A percentile compares a stretch with the other conserved stretches of the same genome.
phyloP scores from a whole-genome alignment of 1,140 invertebrate genomes.

The Drosophila kanapiae region DNA sequence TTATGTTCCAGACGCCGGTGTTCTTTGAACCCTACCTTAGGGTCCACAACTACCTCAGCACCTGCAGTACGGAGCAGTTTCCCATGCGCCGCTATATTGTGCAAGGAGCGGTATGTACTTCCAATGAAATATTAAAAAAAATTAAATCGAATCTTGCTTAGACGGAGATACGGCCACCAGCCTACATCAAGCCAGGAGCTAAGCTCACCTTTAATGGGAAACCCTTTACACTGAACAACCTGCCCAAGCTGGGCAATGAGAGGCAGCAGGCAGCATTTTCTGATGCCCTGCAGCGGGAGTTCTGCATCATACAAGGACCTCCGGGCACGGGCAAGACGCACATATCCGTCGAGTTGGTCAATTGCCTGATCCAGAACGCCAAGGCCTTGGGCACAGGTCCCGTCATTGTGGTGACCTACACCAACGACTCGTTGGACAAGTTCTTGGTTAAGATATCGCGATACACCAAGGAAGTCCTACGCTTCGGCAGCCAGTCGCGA shows the following conservation, averaged over 20 bases:
- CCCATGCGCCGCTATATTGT: conserved; percentile 89
- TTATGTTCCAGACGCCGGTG: conserved; percentile 89
- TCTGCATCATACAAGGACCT: conserved; percentile 92
- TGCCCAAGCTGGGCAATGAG: conserved; percentile 61
- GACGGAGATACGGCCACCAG: conserved; percentile 36
- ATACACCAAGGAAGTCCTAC: conserved; percentile 87
- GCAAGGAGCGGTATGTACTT: conserved; percentile 85
- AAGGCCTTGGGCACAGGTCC: conserved; percentile 78
- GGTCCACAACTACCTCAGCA: conserved; percentile 88
- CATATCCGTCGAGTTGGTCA: conserved; percentile 89
- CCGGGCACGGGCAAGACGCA: conserved; percentile 94
- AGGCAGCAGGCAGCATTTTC: conserved; percentile 88
- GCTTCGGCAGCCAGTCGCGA: conserved; percentile 90
- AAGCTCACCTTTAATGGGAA: conserved; percentile 29
- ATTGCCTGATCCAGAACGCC: conserved; percentile 87
- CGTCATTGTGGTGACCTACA: conserved; percentile 93
- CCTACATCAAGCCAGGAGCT: conserved; percentile 27
- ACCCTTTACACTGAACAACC: conserved; percentile 15
- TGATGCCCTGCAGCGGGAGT: conserved; percentile 88
- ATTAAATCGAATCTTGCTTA: background rate
- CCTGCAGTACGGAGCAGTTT: conserved; percentile 86
- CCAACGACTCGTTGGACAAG: conserved; percentile 95
- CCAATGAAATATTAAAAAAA: background rate
- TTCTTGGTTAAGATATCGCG: conserved; percentile 91
- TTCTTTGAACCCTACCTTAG: conserved; percentile 90